Conservation (phyloP, 2,113 vertebrate species). For the Apeltes quadracus region DNA sequence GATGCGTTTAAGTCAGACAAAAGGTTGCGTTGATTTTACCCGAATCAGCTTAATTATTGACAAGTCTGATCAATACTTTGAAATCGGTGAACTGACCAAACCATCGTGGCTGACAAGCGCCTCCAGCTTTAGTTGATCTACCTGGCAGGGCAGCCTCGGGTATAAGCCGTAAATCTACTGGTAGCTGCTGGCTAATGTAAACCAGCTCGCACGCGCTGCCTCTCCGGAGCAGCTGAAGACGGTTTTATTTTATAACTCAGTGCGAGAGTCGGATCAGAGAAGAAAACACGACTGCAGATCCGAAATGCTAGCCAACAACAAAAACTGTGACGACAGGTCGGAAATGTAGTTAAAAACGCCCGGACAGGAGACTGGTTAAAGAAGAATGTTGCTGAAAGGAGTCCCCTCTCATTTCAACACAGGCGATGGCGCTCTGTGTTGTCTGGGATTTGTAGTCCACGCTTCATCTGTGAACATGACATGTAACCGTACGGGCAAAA, state of each 20-base stretch:
- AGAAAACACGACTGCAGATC: background rate
- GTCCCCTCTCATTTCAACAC: constrained; percentile 55
- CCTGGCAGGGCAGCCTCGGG: constrained; percentile 49
- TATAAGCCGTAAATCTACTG: constrained; percentile 76
- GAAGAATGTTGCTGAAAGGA: constrained; percentile 68
- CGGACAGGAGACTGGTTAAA: constrained; percentile 15
- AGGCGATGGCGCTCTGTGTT: constrained; percentile 24
- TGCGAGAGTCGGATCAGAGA: background rate
- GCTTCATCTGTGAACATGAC: background rate
- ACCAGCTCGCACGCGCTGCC: constrained; percentile 65
- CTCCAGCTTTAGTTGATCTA: constrained; percentile 54
- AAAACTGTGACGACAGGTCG: background rate
- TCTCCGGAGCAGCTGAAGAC: constrained; percentile 29
- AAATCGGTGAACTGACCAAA: constrained; percentile 20
- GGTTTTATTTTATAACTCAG: constrained; percentile 20
- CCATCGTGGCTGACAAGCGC: constrained; percentile 54
- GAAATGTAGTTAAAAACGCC: background rate
- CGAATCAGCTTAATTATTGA: constrained; percentile 31
- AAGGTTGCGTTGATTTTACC: constrained; percentile 29
- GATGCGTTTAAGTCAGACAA: constrained; percentile 40
- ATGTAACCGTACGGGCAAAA: background rate
- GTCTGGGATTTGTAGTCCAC: constrained; percentile 75
- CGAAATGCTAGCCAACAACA: constrained; percentile 5
- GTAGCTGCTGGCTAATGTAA: constrained; percentile 67
- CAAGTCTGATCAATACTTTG: constrained; percentile 11